Percentiles rank a stretch among this genome's conserved stretches.
phyloP scores from a whole-genome alignment of 1,140 invertebrate genomes.

The Rhyzopertha dominica region DNA sequence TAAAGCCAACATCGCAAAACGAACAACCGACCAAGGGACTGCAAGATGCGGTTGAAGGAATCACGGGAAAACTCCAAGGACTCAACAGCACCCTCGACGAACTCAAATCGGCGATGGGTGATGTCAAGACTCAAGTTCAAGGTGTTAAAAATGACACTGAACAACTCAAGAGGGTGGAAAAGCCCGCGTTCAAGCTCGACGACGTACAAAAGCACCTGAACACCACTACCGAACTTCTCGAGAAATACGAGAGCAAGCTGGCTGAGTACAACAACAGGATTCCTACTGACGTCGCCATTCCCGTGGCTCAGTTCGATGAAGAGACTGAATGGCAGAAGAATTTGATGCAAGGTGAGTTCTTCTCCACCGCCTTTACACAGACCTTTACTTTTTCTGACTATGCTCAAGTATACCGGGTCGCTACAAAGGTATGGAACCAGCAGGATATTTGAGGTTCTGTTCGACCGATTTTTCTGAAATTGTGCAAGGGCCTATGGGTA shows the following conservation, averaged over 20 bases:
- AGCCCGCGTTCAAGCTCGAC: too few relatives aligned
- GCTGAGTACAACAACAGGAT: conserved; percentile 51
- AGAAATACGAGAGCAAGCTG: conserved; percentile 52
- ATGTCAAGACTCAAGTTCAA: conserved; percentile 46
- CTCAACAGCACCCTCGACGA: conserved; percentile 51
- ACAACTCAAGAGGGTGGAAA: conserved; percentile 33
- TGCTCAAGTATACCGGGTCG: too few relatives aligned
- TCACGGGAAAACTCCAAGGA: conserved; percentile 53
- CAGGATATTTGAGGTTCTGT: too few relatives aligned
- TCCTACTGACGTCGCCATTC: conserved; percentile 31
- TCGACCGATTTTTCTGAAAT: too few relatives aligned
- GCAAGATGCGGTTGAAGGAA: conserved; percentile 50
- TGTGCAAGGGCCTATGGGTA: too few relatives aligned
- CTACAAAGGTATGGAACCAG: too few relatives aligned
- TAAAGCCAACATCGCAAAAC: too few relatives aligned
- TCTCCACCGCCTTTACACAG: too few relatives aligned
- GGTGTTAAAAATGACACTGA: conserved; percentile 38
- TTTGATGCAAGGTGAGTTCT: conserved; percentile 29
- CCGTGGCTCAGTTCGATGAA: conserved; percentile 27
- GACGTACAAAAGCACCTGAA: conserved; percentile 38
- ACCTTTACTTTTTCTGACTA: too few relatives aligned
- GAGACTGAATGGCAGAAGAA: conserved; percentile 49
- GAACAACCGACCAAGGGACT: too few relatives aligned
- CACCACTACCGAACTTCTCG: conserved; percentile 49
- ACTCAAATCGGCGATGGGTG: conserved; percentile 50